These are phyloP conservation scores for Halotydeus destructor DNA, from an alignment of 1,140 invertebrate genomes.

Conservation along the genomic window DNA sequence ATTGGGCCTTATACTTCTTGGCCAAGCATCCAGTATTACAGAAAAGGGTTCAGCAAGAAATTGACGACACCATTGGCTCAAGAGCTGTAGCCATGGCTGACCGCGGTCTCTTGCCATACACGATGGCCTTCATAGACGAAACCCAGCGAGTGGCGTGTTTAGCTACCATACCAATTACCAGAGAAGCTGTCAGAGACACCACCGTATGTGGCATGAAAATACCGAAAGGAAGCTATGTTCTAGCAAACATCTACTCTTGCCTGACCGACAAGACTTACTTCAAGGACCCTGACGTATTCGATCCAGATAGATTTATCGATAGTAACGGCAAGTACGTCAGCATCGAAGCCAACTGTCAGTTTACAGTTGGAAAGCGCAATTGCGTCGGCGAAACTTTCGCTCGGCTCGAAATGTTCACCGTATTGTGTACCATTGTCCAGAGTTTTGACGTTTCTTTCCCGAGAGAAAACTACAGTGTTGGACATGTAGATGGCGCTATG, in stretches of 20 bases:
- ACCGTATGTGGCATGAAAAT: slow-evolving; percentile 52
- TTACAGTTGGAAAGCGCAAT: too few relatives aligned
- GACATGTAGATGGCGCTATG: too few relatives aligned
- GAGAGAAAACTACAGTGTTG: too few relatives aligned
- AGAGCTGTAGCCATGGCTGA: not conserved
- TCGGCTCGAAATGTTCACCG: too few relatives aligned
- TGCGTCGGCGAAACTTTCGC: too few relatives aligned
- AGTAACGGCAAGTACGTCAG: not conserved
- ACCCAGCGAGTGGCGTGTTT: too few relatives aligned
- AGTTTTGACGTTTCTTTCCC: too few relatives aligned
- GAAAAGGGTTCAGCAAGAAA: not conserved
- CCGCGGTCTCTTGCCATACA: not conserved
- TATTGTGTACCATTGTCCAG: too few relatives aligned
- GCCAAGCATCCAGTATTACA: not conserved
- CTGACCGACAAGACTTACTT: slow-evolving; percentile 69
- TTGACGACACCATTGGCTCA: not conserved
- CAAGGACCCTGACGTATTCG: slow-evolving; percentile 59
- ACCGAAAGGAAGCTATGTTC: slow-evolving; percentile 55
- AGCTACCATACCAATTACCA: too few relatives aligned
- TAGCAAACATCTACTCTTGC: slow-evolving; percentile 60
- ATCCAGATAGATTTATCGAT: not conserved
- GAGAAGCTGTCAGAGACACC: slow-evolving; percentile 58
- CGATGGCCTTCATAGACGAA: not conserved
- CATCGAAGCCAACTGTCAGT: too few relatives aligned
- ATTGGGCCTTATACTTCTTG: slow-evolving; percentile 21